Percentiles rank a stretch among this genome's conserved stretches.
Evolutionary conservation across 2,113 vertebrate genomes (phyloP).

Genomic region (Steatornis caripensis): DNA sequence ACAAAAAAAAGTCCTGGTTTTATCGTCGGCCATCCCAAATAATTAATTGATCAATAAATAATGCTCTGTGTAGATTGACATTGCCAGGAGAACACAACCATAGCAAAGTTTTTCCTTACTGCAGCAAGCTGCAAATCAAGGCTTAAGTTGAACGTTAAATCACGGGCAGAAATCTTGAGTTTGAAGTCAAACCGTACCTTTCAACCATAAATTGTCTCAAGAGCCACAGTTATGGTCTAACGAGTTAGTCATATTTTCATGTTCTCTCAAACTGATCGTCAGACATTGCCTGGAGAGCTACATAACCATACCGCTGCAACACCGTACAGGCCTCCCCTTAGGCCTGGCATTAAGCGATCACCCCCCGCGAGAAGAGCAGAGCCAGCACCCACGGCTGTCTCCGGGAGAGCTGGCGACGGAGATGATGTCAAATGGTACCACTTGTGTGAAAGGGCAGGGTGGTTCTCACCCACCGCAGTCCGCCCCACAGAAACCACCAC

Average conservation of each 20-base stretch:
- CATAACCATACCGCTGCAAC: background rate
- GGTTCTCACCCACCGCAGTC: background rate
- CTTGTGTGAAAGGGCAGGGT: background rate
- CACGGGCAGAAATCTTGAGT: background rate
- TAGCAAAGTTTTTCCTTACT: background rate
- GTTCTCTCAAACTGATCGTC: background rate
- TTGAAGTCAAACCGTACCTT: background rate
- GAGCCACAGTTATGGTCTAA: background rate
- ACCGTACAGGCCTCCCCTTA: background rate
- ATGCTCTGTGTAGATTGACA: background rate
- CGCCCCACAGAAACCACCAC: background rate
- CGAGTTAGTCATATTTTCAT: background rate
- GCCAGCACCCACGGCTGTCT: background rate
- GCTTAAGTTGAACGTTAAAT: background rate
- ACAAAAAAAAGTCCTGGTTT: background rate
- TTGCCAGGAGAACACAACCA: background rate
- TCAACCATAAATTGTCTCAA: background rate
- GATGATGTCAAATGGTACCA: background rate
- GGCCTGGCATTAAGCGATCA: background rate
- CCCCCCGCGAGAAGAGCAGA: background rate
- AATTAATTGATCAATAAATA: background rate
- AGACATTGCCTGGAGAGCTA: background rate
- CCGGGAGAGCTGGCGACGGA: accelerated
- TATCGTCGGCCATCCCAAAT: background rate
- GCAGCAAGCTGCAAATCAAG: background rate